Conservation (phyloP, 23 tunicate genomes). For the Diplosoma virens region DNA sequence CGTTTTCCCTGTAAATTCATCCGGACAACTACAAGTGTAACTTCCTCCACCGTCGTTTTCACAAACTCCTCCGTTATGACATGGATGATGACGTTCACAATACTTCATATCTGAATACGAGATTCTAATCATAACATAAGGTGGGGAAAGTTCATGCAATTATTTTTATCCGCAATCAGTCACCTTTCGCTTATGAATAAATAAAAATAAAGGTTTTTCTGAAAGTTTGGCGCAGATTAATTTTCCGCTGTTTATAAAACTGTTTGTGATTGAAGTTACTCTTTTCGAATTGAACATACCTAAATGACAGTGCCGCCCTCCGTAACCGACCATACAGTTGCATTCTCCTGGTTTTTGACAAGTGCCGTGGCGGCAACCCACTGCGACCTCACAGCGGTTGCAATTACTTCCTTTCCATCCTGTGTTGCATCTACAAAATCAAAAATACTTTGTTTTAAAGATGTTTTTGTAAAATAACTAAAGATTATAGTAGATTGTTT, state of each 20-base stretch:
- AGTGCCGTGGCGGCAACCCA: constrained; percentile 70
- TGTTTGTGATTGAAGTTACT: too few relatives aligned
- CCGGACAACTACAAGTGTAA: constrained; percentile 52
- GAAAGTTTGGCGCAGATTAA: too few relatives aligned
- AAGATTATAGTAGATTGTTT: too few relatives aligned
- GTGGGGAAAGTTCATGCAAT: too few relatives aligned
- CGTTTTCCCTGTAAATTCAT: constrained; percentile 41
- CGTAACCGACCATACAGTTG: constrained; percentile 67
- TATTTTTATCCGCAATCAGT: background rate
- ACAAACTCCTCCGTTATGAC: constrained; percentile 68
- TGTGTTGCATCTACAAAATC: constrained; percentile 44
- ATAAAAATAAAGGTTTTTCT: too few relatives aligned
- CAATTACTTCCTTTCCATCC: constrained; percentile 86
- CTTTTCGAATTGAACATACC: constrained; percentile 48
- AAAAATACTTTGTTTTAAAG: too few relatives aligned
- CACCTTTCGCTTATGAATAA: too few relatives aligned
- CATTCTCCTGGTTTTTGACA: constrained; percentile 78
- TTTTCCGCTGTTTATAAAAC: too few relatives aligned
- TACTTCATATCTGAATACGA: constrained; percentile 46
- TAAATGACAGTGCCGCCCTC: constrained; percentile 59
- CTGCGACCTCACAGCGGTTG: constrained; percentile 46
- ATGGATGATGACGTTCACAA: constrained; percentile 73
- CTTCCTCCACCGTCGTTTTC: constrained; percentile 46
- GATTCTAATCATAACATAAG: background rate
- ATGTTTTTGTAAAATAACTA: too few relatives aligned